Conservation (phyloP, 2,113 vertebrate species). For the Halcyon malimbica region DNA sequence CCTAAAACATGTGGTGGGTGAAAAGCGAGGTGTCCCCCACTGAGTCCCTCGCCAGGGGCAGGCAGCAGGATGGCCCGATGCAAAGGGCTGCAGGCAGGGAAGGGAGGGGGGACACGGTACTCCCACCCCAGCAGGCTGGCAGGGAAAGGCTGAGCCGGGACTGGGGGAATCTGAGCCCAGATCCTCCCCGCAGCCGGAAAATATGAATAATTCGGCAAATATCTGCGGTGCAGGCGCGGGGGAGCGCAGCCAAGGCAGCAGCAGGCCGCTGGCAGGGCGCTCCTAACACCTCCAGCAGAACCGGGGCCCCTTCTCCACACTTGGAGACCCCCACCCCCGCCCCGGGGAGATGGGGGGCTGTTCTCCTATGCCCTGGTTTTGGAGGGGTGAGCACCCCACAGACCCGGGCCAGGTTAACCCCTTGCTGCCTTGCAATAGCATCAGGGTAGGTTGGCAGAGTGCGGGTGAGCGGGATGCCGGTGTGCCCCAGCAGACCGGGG, state of each 20-base stretch:
- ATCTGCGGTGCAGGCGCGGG: constrained; percentile 50
- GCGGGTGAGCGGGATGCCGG: neutral
- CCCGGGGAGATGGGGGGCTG: neutral
- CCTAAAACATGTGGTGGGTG: neutral
- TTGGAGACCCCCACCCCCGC: neutral
- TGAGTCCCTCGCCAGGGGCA: neutral
- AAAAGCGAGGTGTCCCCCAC: neutral
- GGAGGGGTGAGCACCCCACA: neutral
- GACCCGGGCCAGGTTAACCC: neutral
- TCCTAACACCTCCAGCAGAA: constrained; percentile 32
- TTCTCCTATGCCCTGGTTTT: neutral
- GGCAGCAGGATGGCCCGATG: neutral
- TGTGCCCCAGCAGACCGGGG: neutral
- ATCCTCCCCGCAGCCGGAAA: constrained; percentile 59
- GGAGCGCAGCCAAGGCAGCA: constrained; percentile 58
- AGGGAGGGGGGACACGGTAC: neutral
- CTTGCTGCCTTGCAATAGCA: neutral
- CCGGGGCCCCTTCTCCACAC: neutral
- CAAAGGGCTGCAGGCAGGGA: neutral
- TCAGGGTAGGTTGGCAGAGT: neutral
- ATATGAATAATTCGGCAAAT: constrained; percentile 68
- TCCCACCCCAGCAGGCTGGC: constrained; percentile 30
- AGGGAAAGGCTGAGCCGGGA: neutral
- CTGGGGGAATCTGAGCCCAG: constrained; percentile 27
- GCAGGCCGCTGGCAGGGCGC: constrained; percentile 46